phyloP scores from a whole-genome alignment of 2,888 invertebrate genomes.

The Conomelus anceps region DNA sequence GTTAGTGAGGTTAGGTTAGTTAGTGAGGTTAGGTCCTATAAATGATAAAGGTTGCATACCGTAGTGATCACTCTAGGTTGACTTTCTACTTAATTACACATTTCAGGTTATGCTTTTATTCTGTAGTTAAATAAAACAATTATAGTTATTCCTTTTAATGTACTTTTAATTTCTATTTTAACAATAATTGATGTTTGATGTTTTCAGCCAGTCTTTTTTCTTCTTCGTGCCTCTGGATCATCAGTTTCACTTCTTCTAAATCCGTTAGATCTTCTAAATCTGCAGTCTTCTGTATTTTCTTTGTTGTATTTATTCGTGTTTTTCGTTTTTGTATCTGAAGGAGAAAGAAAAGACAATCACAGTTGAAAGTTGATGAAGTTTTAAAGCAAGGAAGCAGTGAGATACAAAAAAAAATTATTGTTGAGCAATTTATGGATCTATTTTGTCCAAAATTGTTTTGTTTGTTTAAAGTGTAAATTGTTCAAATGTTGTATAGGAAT shows the following conservation, averaged over 20 bases:
- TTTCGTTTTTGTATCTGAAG: not conserved
- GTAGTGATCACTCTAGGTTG: too few relatives aligned
- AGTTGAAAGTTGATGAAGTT: not conserved
- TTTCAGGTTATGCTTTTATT: too few relatives aligned
- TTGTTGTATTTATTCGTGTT: not conserved
- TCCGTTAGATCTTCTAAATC: not conserved
- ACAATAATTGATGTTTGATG: not conserved
- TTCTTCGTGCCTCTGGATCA: not conserved
- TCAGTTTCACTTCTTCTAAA: not conserved
- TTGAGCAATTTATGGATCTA: not conserved
- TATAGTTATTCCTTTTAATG: not conserved
- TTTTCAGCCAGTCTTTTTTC: not conserved
- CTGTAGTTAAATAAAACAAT: too few relatives aligned
- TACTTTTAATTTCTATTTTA: not conserved
- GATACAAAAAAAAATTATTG: not conserved
- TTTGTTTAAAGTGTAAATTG: not conserved
- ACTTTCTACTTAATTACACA: too few relatives aligned
- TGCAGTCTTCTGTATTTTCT: not conserved
- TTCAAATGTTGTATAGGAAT: not conserved
- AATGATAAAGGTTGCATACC: too few relatives aligned
- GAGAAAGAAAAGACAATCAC: not conserved
- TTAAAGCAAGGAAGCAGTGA: not conserved
- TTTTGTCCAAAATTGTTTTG: not conserved
- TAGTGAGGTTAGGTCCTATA: too few relatives aligned
- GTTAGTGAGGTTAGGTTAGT: too few relatives aligned